Evolutionary conservation across 2,113 vertebrate species (phyloP), one percentile per base, ranked within the genome.

Genomic region (Mustelus asterias): DNA sequence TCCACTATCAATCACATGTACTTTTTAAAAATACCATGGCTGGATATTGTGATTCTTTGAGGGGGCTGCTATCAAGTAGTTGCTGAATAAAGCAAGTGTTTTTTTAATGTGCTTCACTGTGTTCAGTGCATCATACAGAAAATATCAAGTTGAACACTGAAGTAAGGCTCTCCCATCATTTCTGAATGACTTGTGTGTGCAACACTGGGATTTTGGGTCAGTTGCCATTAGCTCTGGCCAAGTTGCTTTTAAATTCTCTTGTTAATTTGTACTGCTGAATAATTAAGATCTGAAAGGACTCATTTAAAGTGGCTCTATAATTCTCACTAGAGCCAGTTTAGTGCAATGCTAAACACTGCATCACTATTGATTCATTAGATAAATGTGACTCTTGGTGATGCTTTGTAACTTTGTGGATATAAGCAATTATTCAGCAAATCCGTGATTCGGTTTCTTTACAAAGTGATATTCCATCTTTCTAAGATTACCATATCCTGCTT

Each of bases 181-280:
- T 90, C 88, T 90, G 54, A 90, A 90, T 90, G 88, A 33, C 88
- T 90, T 33, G 26, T 60, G 54, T 90, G 88, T 90, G 54, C 54
- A 90, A 33, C 58, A 90, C 88, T 60, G 88, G 86, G 88, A 60
- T 29, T 90, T 60, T 90, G 88, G 88, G 88, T 90, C 88, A 60
- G 48, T 90, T 90, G 88, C 88, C 88, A 90, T 90, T 54, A 58
- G 13, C 26, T 63, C 14, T 18, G 88, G 88, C 88, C 88, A 90
- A 90, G 24, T 90, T 90, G 26, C 11, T 60, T 90, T 29, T 60
- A 90, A 90, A 90, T 90, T n/a, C 54, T 24, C 60, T 63, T 90
- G 88, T 90, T 90, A 90, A 14, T 90, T 90, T 90, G 88, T 60
- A 60, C 88, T 90, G 54, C 22, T 90, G 48, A 90, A 90, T 90